Evolutionary conservation across 2,797 vertebrate genomes (phyloP).

Genomic region (Smutsia temminckii): DNA sequence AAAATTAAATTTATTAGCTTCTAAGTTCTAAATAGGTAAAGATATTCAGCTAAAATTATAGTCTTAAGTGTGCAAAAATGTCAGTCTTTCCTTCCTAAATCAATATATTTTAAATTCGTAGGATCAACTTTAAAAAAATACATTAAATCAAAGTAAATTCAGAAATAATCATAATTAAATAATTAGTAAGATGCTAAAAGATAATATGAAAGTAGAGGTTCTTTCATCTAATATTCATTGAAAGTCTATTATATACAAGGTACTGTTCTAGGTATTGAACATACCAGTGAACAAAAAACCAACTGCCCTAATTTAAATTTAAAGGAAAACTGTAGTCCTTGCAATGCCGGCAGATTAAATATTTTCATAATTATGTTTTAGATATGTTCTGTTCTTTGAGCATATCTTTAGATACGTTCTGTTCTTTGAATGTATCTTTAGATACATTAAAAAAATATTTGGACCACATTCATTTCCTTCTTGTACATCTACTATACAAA

Average conservation of each 20-base stretch:
- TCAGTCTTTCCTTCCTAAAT: background rate
- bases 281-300: background rate
- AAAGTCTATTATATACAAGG: background rate
- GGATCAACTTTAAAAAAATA: background rate
- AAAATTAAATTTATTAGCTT: slow-evolving; percentile 22
- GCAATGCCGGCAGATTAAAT: background rate
- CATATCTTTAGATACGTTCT: background rate
- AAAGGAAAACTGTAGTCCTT: slow-evolving; percentile 4
- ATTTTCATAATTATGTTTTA: slow-evolving; percentile 24
- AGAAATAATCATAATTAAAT: background rate
- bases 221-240: slow-evolving; percentile 14
- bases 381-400: background rate
- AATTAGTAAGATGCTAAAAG: background rate
- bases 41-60: background rate
- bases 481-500: background rate
- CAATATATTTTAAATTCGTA: background rate
- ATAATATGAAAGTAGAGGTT: background rate
- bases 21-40: slow-evolving; percentile 16
- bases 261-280: background rate
- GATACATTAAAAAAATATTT: background rate
- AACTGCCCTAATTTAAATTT: background rate
- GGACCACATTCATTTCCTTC: slow-evolving; percentile 11
- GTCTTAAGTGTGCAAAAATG: slow-evolving; percentile 19
- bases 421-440: background rate
- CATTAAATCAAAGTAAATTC: slow-evolving; percentile 8